These are phyloP conservation scores for Amphipyra tragopoginis DNA, from an alignment of 2,888 invertebrate genomes.

Conservation along the genomic window DNA sequence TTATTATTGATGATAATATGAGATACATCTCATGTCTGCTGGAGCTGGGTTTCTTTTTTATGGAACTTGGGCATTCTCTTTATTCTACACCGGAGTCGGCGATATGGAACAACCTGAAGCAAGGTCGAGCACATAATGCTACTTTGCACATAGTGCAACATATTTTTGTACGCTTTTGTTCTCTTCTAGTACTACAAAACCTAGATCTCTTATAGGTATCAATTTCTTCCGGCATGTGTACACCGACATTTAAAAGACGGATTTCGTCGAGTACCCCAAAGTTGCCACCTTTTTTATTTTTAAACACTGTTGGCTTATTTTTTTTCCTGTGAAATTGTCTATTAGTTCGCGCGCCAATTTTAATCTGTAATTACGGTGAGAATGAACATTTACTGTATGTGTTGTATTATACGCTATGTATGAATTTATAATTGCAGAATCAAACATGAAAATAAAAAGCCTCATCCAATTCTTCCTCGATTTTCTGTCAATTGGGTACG, in stretches of 20 bases:
- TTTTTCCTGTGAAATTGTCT: constrained; percentile 9
- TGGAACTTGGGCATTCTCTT: too few species aligned
- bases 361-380: constrained; percentile 2
- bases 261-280: constrained; percentile 16
- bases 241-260: constrained; percentile 8
- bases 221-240: constrained; percentile 6
- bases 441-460: constrained; percentile 6
- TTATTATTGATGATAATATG: too few species aligned
- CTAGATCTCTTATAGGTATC: constrained; percentile 14
- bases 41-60: too few species aligned
- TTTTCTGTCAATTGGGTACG: constrained; percentile 24
- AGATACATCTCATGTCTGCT: too few species aligned
- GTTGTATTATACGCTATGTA: constrained; percentile 2
- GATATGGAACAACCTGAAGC: constrained; percentile 19
- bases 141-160: constrained; percentile 18
- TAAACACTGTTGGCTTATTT: too few species aligned
- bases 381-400: background rate
- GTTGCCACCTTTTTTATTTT: constrained; percentile 17
- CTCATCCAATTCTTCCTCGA: constrained; percentile 22
- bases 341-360: constrained; percentile 5
- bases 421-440: constrained; percentile 12
- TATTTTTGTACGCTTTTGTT: constrained; percentile 17
- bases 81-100: too few species aligned
- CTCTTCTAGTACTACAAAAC: constrained; percentile 17
- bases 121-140: constrained; percentile 13